Base-by-base conservation (phyloP, 2,113 vertebrate genomes). In the Gnathonemus longibarbis region DNA sequence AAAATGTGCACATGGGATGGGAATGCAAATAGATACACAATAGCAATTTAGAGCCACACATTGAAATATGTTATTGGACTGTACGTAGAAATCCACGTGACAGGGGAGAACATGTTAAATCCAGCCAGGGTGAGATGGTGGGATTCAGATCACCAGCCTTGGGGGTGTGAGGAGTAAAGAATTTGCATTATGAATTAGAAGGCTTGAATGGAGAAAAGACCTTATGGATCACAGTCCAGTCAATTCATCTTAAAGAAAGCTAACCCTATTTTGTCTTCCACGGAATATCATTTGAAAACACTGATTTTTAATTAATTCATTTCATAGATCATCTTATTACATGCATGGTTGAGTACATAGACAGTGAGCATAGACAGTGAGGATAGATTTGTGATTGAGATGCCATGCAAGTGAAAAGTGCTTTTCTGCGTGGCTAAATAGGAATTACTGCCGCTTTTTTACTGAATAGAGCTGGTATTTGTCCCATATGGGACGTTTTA, bases 231-330 rank as follows among this genome's bases (percentile, higher is more conserved):
- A 84, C 35, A 58, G 19, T 39, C n/a, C 49, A 53, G 24, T 24
- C 50, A 80, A 27, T 56, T 89, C 49, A 56, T 24, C 70, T 56
- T 84, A 84, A 83, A 89, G 31, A 89, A 89, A 50, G 88, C 87
- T 62, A 52, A 49, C 88, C n/a, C 74, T 52, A 39, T 52, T 88
- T 62, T 56, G 13, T 17, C 46, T 85, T 49, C 84, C 46, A 48
- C 3, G 24, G 35, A 17, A 87, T 52, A 17, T 10, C 21, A 42
- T 49, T 24, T 89, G 8, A 77, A 19, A 49, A 31, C 31, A 77
- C 31, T 39, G 70, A 77, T 17, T 77, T 77, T 77, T 15, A 39
- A 77, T 39, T 77, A 35, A 31, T 15, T 35, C 31, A 77, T 66
- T 66, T 66, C 58, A 66, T 27, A 66, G 58, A 39, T 77, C 70